Evolutionary conservation across 2,113 vertebrate genomes (phyloP), one percentile per base, ranked within the genome.

Genomic region (Uria aalge): DNA sequence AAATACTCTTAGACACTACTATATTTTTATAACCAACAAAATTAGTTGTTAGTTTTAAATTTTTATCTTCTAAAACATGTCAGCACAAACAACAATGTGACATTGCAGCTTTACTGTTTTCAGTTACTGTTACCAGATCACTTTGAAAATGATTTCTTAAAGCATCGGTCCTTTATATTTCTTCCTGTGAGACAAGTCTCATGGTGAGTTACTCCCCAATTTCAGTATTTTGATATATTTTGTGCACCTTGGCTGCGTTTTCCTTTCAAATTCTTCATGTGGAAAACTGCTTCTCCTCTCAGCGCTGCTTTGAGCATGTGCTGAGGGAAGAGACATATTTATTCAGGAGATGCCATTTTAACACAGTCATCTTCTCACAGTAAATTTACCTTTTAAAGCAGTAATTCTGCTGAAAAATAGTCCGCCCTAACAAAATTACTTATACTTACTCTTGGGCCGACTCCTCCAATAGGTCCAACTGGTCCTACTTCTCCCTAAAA

Each of bases 401-500:
- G 8, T 30, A 48, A 2, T 83, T 17, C 55, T 74, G 8, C 41
- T n/a, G 34, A 90, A 90, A 86, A 86, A 10, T 4, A 50, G 7
- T 30, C 38, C 76, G 15, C 30, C 19, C 19, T 66, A 72, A 38
- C 6, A 40, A 77, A 82, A 79, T 57, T 47, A 74, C 40, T 85
- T 47, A 73, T 92, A 98, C 99, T 98, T 98, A 99, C 99, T 96
- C 94, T 98, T 83, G 98, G 98, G 80, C 99, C 99, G 1, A 97
- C 64, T 67, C 95, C 98, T 96, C 99, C 99, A 91, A 97, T 94
- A 79, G 99, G 98, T 96, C 99, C 99, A 59, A 96, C 32, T 82
- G 98, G 98, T 98, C 99, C 99, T 97, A 99, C 98, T 94, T 99
- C 99, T 86, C 99, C 99, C 99, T 99, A 97, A 95, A 97, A 97